phyloP scores from a whole-genome alignment of 2,113 vertebrate genomes.

The Procavia capensis region DNA sequence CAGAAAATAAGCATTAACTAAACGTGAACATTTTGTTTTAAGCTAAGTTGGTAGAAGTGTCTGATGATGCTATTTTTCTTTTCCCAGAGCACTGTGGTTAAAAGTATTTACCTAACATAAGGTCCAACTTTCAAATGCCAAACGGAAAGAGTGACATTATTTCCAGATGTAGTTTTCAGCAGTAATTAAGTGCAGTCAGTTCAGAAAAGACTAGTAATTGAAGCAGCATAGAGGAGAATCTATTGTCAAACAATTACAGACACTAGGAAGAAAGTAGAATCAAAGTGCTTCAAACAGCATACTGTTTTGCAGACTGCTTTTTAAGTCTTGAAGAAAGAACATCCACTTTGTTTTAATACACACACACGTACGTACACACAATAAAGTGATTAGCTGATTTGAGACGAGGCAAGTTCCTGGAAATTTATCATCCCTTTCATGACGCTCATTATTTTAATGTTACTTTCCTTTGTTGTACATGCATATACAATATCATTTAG shows the following conservation, averaged over 20 bases:
- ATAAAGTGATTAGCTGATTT: slow-evolving; percentile 37
- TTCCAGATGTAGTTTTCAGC: slow-evolving; percentile 85
- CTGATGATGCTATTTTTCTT: slow-evolving; percentile 61
- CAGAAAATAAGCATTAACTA: slow-evolving; percentile 64
- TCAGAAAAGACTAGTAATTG: slow-evolving; percentile 77
- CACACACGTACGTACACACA: background rate
- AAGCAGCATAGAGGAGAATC: slow-evolving; percentile 76
- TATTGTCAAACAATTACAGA: slow-evolving; percentile 81
- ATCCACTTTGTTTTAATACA: slow-evolving; percentile 64
- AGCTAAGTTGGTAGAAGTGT: slow-evolving; percentile 48
- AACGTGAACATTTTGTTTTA: slow-evolving; percentile 65
- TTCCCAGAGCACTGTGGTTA: slow-evolving; percentile 59
- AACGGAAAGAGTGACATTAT: slow-evolving; percentile 79
- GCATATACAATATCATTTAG: slow-evolving; percentile 63
- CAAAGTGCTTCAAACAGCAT: slow-evolving; percentile 52
- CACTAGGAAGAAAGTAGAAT: slow-evolving; percentile 73
- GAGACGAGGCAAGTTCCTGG: background rate
- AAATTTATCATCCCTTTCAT: slow-evolving; percentile 14
- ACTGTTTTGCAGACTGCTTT: slow-evolving; percentile 58
- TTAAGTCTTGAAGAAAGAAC: slow-evolving; percentile 62
- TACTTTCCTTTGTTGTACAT: slow-evolving; percentile 34
- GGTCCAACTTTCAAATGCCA: slow-evolving; percentile 76
- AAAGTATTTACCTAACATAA: slow-evolving; percentile 77
- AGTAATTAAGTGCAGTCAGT: slow-evolving; percentile 84
- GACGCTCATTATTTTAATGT: background rate